phyloP scores from a whole-genome alignment of 1,140 invertebrate species.

The Drosophila melanica region DNA sequence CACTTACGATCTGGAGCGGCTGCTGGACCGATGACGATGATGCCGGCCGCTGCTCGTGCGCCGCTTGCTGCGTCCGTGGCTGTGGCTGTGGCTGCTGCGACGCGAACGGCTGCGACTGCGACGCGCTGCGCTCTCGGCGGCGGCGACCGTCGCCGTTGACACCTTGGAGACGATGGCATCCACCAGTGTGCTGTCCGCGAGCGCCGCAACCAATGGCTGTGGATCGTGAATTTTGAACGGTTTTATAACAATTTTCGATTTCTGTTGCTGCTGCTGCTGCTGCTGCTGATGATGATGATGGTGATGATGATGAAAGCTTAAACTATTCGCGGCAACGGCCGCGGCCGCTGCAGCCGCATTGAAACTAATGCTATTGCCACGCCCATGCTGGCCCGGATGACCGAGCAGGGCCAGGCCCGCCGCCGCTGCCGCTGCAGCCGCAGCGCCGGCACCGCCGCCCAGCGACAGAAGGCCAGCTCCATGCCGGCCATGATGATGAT shows the following conservation, averaged over 20 bases:
- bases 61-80: conserved; percentile 64
- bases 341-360: conserved; percentile 69
- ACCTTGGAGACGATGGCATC: conserved; percentile 83
- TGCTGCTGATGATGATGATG: conserved; percentile 64
- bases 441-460: conserved; percentile 36
- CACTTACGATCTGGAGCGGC: conserved; percentile 84
- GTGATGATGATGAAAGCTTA: conserved; percentile 76
- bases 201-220: conserved; percentile 81
- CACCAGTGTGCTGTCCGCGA: conserved; percentile 78
- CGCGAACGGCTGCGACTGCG: conserved; percentile 74
- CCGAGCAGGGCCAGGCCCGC: conserved; percentile 49
- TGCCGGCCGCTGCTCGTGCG: conserved; percentile 60
- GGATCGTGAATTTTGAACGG: conserved; percentile 84
- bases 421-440: conserved; percentile 44
- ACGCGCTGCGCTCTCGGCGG: conserved; percentile 76
- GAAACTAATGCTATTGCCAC: conserved; percentile 53
- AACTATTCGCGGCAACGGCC: conserved; percentile 74
- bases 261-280: conserved; percentile 63
- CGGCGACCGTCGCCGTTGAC: conserved; percentile 79
- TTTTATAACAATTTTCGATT: conserved; percentile 84
- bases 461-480: conserved; percentile 47
- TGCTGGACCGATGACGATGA: conserved; percentile 71
- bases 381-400: conserved; percentile 41
- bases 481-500: conserved; percentile 36
- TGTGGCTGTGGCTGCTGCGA: conserved; percentile 56